Conservation (phyloP, 1,140 invertebrate species). For the Carposina sasakii region DNA sequence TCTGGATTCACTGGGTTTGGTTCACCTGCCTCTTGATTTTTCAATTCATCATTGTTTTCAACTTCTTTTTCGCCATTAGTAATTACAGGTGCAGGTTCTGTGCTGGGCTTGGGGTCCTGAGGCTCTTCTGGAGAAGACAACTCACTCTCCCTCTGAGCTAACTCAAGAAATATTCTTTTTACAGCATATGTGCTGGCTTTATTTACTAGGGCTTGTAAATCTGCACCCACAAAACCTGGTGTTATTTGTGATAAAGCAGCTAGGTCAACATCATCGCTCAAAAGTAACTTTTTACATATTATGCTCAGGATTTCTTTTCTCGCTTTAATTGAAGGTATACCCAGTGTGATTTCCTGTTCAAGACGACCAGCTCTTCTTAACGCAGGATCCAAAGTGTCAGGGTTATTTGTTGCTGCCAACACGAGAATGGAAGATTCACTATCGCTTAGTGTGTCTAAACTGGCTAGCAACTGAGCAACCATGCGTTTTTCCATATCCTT, state of each 20-base stretch:
- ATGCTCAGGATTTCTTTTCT: slow-evolving; percentile 84
- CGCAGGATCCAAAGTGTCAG: slow-evolving; percentile 94
- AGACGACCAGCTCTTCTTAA: slow-evolving; percentile 92
- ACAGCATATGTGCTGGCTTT: slow-evolving; percentile 92
- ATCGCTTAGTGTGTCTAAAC: slow-evolving; percentile 87
- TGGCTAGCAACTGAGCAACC: slow-evolving; percentile 91
- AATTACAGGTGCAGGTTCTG: slow-evolving; percentile 28
- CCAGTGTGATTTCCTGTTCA: slow-evolving; percentile 94
- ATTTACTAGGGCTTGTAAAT: slow-evolving; percentile 88
- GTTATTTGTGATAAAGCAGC: slow-evolving; percentile 85
- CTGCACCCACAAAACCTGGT: slow-evolving; percentile 98
- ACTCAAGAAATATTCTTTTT: slow-evolving; percentile 71
- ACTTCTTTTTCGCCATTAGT: slow-evolving; percentile 51
- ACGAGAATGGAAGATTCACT: slow-evolving; percentile 84
- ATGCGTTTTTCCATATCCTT: slow-evolving; percentile 97
- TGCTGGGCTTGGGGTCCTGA: slow-evolving; percentile 22
- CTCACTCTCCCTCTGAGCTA: slow-evolving; percentile 30
- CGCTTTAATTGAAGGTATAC: slow-evolving; percentile 91
- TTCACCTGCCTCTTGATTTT: slow-evolving; percentile 25
- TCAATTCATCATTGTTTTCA: slow-evolving; percentile 29
- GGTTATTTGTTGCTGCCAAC: slow-evolving; percentile 95
- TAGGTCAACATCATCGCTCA: slow-evolving; percentile 81
- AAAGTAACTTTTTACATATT: slow-evolving; percentile 78
- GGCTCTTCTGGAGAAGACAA: slow-evolving; percentile 17
- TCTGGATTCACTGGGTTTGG: slow-evolving; percentile 25